Conservation (phyloP, 2,113 vertebrate genomes). For the Brachyistius frenatus region DNA sequence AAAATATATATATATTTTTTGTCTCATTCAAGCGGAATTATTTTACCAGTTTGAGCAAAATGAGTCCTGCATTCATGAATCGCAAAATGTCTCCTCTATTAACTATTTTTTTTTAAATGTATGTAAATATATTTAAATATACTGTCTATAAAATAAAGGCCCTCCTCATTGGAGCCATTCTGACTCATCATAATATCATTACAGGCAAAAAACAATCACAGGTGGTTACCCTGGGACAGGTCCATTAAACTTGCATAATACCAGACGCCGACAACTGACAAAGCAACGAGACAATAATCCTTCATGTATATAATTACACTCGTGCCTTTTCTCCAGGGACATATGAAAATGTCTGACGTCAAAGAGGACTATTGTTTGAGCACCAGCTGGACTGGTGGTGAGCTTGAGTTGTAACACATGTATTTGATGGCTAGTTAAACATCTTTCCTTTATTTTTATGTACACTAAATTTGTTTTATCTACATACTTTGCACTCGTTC, state of each 20-base stretch:
- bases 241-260: neutral
- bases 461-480: neutral
- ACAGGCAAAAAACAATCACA: neutral
- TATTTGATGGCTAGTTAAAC: neutral
- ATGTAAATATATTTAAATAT: too few relatives aligned
- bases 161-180: too few relatives aligned
- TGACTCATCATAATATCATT: neutral
- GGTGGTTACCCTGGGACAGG: neutral
- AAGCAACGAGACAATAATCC: neutral
- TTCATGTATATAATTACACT: neutral
- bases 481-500: conserved; percentile 1
- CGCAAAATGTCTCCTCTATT: too few relatives aligned
- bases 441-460: neutral
- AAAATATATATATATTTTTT: too few relatives aligned
- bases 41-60: too few relatives aligned
- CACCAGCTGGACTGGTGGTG: neutral
- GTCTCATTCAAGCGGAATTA: too few relatives aligned
- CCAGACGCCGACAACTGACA: neutral
- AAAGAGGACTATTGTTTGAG: neutral
- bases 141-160: too few relatives aligned
- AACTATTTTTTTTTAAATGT: too few relatives aligned
- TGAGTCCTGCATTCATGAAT: too few relatives aligned
- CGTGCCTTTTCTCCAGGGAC: neutral
- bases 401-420: neutral
- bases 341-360: neutral